Conservation (phyloP, 2,113 vertebrate genomes). For the Enhydra lutris region DNA sequence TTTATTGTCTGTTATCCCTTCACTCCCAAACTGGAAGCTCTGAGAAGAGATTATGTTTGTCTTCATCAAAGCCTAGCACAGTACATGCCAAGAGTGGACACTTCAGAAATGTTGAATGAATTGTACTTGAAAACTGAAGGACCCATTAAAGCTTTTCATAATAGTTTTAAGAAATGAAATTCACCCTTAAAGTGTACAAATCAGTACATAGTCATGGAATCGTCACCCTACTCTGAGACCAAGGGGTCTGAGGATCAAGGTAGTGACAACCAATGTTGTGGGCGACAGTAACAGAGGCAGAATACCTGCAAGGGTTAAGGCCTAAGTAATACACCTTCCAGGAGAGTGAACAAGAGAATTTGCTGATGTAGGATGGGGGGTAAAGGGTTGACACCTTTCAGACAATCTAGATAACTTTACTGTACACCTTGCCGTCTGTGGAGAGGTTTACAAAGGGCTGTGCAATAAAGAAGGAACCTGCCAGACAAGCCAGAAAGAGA, state of each 20-base stretch:
- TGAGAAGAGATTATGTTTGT: background rate
- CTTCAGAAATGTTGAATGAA: background rate
- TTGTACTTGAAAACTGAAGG: background rate
- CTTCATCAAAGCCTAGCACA: background rate
- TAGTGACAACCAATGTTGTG: background rate
- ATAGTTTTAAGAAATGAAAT: background rate
- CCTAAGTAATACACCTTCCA: background rate
- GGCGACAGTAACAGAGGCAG: background rate
- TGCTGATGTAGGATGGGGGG: background rate
- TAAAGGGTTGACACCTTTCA: background rate
- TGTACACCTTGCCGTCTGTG: background rate
- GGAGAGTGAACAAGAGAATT: background rate
- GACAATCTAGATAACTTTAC: background rate
- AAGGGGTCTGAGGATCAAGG: background rate
- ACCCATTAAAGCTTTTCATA: background rate
- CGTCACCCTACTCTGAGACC: background rate
- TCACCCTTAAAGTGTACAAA: background rate
- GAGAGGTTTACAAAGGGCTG: background rate
- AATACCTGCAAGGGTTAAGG: background rate
- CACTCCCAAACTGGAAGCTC: background rate
- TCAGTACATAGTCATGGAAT: background rate
- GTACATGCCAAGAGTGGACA: background rate
- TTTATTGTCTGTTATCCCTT: background rate
- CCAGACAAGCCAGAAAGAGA: background rate
- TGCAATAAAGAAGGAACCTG: background rate